These are phyloP conservation scores for Zeuzera pyrina DNA, from an alignment of 2,888 invertebrate genomes.

Conservation along the genomic window DNA sequence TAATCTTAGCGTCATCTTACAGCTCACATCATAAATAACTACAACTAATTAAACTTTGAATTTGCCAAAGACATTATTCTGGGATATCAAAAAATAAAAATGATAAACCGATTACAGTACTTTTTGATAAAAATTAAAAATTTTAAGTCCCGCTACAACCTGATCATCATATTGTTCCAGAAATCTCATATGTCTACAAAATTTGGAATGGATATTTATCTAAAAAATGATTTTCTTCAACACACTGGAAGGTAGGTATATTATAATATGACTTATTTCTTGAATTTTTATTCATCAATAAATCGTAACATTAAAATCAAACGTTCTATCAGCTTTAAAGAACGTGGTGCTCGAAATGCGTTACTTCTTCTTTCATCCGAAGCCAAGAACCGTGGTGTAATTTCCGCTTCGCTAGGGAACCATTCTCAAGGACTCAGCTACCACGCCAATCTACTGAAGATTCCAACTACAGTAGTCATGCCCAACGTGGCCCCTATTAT, in stretches of 20 bases:
- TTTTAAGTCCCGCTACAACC: too few relatives aligned
- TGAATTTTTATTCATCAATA: too few relatives aligned
- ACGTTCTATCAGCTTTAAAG: slow-evolving; percentile 83
- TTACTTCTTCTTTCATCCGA: slow-evolving; percentile 82
- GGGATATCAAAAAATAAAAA: too few relatives aligned
- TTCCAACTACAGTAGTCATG: slow-evolving; percentile 93
- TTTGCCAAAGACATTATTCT: too few relatives aligned
- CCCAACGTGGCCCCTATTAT: slow-evolving; percentile 95
- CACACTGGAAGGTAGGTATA: slow-evolving; percentile 89
- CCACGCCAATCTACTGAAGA: slow-evolving; percentile 80
- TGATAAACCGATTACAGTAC: too few relatives aligned
- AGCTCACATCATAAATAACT: too few relatives aligned
- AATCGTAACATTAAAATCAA: not conserved
- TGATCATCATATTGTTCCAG: slow-evolving; percentile 56
- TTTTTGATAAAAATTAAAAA: too few relatives aligned
- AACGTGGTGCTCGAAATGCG: slow-evolving; percentile 92
- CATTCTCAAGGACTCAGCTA: slow-evolving; percentile 89
- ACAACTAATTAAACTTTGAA: too few relatives aligned
- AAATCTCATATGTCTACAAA: slow-evolving; percentile 85
- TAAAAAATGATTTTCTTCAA: slow-evolving; percentile 96
- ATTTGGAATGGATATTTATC: slow-evolving; percentile 88
- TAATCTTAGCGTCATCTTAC: too few relatives aligned
- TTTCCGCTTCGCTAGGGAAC: slow-evolving; percentile 95
- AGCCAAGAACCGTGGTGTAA: slow-evolving; percentile 83
- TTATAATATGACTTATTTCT: not conserved